Evolutionary conservation across 2,797 vertebrate species (phyloP).

Genomic region (Esox masquinongy): DNA sequence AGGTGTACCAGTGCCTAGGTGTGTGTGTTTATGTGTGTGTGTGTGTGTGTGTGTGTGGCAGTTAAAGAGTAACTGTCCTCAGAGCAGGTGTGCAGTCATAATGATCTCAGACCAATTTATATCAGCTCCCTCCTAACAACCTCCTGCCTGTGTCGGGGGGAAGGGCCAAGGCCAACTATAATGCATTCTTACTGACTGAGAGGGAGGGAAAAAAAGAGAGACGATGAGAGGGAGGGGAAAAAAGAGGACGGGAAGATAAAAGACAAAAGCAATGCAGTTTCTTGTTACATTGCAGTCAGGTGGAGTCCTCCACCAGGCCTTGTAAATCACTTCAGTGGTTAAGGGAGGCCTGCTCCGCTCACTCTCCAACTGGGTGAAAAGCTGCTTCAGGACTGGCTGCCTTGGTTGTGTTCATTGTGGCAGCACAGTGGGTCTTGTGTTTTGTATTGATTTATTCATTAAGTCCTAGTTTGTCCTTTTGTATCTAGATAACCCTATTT

Average conservation of each 20-base stretch:
- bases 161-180: constrained; percentile 63
- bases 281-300: constrained; percentile 32
- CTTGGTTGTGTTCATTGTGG: not conserved
- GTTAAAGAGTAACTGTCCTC: constrained; percentile 74
- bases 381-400: not conserved
- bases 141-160: constrained; percentile 70
- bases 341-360: constrained; percentile 1
- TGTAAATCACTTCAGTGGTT: constrained; percentile 41
- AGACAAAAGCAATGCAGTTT: constrained; percentile 15
- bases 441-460: not conserved
- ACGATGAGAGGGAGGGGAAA: not conserved
- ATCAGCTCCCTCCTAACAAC: constrained; percentile 63
- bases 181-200: constrained; percentile 50
- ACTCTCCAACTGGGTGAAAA: not conserved
- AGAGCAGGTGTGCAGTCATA: constrained; percentile 71
- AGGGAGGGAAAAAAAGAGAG: constrained; percentile 10
- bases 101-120: constrained; percentile 70
- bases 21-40: constrained; percentile 15
- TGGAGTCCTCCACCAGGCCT: constrained; percentile 25
- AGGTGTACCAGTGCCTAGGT: not conserved
- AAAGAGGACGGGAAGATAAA: not conserved
- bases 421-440: not conserved
- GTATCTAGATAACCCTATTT: not conserved
- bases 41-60: constrained; percentile 54
- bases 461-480: not conserved